A percentile compares a stretch with the other conserved stretches of the same genome.
phyloP scores from a whole-genome alignment of 2,113 vertebrate genomes.

The Fukomys damarensis region DNA sequence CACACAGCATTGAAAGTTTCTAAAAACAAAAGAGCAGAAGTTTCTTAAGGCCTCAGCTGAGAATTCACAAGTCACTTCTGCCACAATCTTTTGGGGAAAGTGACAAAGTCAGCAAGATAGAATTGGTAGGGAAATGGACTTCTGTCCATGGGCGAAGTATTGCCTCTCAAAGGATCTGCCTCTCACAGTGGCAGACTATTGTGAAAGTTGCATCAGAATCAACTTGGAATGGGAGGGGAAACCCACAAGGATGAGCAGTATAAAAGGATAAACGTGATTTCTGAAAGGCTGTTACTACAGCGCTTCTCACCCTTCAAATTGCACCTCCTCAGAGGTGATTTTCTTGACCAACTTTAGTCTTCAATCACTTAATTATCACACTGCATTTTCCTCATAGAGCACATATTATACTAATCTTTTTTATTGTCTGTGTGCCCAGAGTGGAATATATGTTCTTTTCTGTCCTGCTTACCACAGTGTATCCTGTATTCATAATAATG shows the following conservation, averaged over 20 bases:
- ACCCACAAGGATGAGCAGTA: not conserved
- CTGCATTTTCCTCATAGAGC: not conserved
- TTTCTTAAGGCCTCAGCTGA: not conserved
- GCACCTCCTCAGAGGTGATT: not conserved
- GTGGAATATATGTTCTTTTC: not conserved
- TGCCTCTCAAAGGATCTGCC: not conserved
- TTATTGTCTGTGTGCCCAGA: not conserved
- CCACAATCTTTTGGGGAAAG: not conserved
- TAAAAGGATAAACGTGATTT: not conserved
- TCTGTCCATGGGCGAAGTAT: not conserved
- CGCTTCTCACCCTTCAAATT: constrained; percentile 27
- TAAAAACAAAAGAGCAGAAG: not conserved
- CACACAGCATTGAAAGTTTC: not conserved
- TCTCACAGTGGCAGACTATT: not conserved
- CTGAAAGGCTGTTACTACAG: not conserved
- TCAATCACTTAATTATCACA: not conserved
- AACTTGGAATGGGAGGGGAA: not conserved
- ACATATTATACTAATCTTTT: not conserved
- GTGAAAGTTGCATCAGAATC: not conserved
- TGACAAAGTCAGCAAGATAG: not conserved
- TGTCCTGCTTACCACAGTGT: not conserved
- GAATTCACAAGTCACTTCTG: constrained; percentile 38
- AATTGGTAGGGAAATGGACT: not conserved
- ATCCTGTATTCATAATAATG: not conserved
- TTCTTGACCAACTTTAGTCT: not conserved